Base-by-base conservation (phyloP, 2,888 invertebrate species). In the Drosophila villosipedis region DNA sequence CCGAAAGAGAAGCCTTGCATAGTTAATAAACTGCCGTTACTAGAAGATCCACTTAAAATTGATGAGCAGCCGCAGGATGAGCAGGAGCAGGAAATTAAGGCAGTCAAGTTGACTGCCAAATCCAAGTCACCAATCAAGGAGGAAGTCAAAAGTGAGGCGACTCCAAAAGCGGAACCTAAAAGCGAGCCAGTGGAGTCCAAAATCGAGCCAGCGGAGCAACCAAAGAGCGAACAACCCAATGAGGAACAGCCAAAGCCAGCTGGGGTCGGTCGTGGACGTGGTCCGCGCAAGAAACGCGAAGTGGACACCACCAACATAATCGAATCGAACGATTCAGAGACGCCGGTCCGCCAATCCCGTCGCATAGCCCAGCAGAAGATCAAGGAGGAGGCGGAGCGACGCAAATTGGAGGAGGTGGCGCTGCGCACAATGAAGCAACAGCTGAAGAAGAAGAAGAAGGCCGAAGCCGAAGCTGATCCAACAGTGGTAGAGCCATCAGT, bases 321-420 rank as follows among this genome's bases (percentile, higher is more conserved):
- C 30, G 92, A 93, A 4, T 67, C 84, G 0, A 86, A 77, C 2
- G 92, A 92, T 25, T 82, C 91, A 3, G 93, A 93, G 63, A 90
- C 91, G 0, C 93, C 93, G 0, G 96, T 97, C 6, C 94, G 98
- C 10, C 96, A 97, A 89, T 97, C 97, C 3, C 94, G 98, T 1
- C 94, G 98, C 71, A 97, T 98, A 82, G 98, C 98, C 0, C 97
- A 97, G 92, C 94, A 97, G 89, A 97, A 97, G 92, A 97, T 98
- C 69, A 96, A 96, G 79, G 97, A 98, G 91, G 97, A 97, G 91
- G 97, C 97, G 0, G 97, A 97, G 73, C 93, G 96, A 1, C 94
- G 96, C 16, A 95, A 96, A 75, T 92, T 95, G 60, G 97, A 97
- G 87, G 97, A 97, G 84, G 95, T 96, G n/a, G 95, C 96, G 0